These are phyloP conservation scores for Netelia fuscicornis DNA, from an alignment of 2,888 invertebrate genomes.

Conservation along the genomic window DNA sequence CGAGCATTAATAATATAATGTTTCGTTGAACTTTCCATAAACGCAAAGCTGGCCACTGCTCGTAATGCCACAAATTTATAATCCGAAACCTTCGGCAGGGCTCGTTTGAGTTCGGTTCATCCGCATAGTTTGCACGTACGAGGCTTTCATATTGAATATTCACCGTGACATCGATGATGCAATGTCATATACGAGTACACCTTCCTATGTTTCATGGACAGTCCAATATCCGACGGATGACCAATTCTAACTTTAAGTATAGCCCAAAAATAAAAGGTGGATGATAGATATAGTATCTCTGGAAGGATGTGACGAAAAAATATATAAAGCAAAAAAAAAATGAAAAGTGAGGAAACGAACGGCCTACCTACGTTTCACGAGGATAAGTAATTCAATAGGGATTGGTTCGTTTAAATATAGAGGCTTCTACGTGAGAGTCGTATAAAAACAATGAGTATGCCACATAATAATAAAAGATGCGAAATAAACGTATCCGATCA, in stretches of 20 bases:
- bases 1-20: background rate
- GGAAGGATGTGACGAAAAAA: constrained; percentile 51
- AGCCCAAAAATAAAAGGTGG: constrained; percentile 9
- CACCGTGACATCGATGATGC: background rate
- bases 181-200: constrained; percentile 22
- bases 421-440: constrained; percentile 67
- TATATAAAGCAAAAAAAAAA: constrained; percentile 64
- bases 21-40: too few species aligned
- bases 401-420: constrained; percentile 28
- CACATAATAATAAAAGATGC: constrained; percentile 35
- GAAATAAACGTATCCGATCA: constrained; percentile 47
- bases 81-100: background rate
- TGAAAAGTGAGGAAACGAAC: constrained; percentile 32
- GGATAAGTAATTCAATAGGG: constrained; percentile 68
- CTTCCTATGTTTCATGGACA: constrained; percentile 66
- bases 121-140: background rate
- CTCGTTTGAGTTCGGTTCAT: background rate
- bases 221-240: constrained; percentile 77
- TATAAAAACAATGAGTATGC: constrained; percentile 24
- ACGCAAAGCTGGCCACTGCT: too few species aligned
- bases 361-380: constrained; percentile 73
- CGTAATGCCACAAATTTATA: background rate
- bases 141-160: background rate
- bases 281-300: constrained; percentile 22
- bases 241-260: constrained; percentile 44